These are phyloP conservation scores for Percina caprodes DNA, from an alignment of 2,113 vertebrate genomes.

Conservation along the genomic window DNA sequence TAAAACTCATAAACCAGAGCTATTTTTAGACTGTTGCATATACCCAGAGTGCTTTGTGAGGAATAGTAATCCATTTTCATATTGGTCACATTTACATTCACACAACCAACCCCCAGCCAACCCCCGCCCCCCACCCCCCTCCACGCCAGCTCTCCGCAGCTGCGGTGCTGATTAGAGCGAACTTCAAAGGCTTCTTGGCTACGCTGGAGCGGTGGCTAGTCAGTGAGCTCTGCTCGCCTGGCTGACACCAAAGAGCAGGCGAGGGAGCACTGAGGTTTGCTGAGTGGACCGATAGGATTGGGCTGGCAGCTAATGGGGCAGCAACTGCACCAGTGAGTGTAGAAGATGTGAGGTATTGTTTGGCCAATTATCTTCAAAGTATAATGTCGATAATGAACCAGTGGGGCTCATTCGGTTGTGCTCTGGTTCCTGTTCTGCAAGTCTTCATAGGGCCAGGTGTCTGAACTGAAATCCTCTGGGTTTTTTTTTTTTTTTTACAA, in stretches of 20 bases:
- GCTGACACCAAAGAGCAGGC: conserved; percentile 7
- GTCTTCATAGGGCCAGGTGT: conserved; percentile 6
- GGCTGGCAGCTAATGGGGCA: background rate
- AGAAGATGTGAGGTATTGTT: conserved; percentile 9
- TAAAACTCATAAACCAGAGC: conserved; percentile 1
- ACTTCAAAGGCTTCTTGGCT: conserved; percentile 72
- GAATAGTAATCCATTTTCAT: conserved; percentile 67
- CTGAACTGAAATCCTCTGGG: no score
- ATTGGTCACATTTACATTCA: conserved; percentile 72
- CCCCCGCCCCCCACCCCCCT: background rate
- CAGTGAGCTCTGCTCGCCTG: conserved; percentile 27
- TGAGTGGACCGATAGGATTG: background rate
- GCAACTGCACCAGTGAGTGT: conserved; percentile 8
- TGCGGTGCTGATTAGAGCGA: conserved; percentile 64
- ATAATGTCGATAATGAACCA: conserved; percentile 12
- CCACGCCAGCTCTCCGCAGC: conserved; percentile 44
- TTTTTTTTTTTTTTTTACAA: no score
- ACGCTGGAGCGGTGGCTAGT: conserved; percentile 43
- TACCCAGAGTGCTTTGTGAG: conserved; percentile 51
- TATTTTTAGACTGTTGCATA: conserved; percentile 60
- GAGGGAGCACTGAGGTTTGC: conserved; percentile 7
- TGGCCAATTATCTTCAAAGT: conserved; percentile 38
- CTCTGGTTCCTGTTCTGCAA: background rate
- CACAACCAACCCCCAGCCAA: conserved; percentile 45
- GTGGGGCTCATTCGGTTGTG: background rate